Conservation (phyloP, 1,140 invertebrate species). For the Brachystomella parvula region DNA sequence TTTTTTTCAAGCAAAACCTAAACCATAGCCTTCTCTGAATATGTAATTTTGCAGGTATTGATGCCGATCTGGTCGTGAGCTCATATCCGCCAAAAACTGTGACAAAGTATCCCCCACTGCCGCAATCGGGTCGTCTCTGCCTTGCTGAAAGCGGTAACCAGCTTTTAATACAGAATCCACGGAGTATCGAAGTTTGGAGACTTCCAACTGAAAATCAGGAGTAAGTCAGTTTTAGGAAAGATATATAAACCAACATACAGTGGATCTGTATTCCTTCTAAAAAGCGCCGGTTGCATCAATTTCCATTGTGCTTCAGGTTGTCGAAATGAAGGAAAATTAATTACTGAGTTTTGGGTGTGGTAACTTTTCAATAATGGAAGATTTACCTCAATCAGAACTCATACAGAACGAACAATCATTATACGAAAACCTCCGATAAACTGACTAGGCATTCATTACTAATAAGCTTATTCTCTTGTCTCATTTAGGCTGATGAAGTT, state of each 20-base stretch:
- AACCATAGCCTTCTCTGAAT: not conserved
- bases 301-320: conserved; percentile 5
- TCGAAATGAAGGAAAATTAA: not conserved
- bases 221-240: conserved; percentile 27
- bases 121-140: conserved; percentile 1
- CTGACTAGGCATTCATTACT: too few relatives aligned
- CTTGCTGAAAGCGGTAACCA: not conserved
- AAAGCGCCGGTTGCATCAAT: conserved; percentile 1
- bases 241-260: not conserved
- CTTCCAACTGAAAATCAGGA: conserved; percentile 24
- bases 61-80: conserved; percentile 31
- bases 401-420: not conserved
- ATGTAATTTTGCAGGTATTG: conserved; percentile 21
- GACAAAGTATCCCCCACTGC: conserved; percentile 34
- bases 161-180: conserved; percentile 20
- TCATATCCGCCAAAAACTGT: conserved; percentile 30
- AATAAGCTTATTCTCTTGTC: conserved; percentile 3
- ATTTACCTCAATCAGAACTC: conserved; percentile 5
- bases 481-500: conserved; percentile 28
- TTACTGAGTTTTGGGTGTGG: conserved; percentile 2
- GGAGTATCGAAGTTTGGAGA: conserved; percentile 28
- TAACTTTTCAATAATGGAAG: not conserved
- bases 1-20: conserved; percentile 6
- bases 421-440: too few relatives aligned
- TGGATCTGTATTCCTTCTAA: not conserved